Percentiles rank a stretch among this genome's conserved stretches.
phyloP scores from a whole-genome alignment of 2,113 vertebrate genomes.

The Corydoras sp. region DNA sequence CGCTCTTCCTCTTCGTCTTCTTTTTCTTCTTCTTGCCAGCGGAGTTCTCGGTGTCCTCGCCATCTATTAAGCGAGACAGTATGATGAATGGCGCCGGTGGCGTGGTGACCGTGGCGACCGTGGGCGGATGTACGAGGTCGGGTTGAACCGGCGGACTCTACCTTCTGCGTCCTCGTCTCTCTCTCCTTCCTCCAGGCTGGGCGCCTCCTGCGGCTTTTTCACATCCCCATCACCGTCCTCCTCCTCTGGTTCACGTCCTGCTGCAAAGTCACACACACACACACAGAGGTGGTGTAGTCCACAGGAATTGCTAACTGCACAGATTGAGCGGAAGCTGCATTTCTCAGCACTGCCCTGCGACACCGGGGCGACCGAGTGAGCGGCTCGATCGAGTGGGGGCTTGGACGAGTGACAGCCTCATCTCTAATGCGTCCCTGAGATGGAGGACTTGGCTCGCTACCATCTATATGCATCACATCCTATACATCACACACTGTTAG shows the following conservation, averaged over 20 bases:
- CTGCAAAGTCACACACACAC: slow-evolving; percentile 43
- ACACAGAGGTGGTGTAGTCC: slow-evolving; percentile 29
- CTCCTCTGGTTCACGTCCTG: slow-evolving; percentile 72
- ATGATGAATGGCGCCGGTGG: neutral
- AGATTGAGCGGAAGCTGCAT: slow-evolving; percentile 23
- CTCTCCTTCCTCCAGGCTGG: slow-evolving; percentile 81
- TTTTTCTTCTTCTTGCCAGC: slow-evolving; percentile 65
- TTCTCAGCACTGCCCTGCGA: neutral
- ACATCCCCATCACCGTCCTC: slow-evolving; percentile 70
- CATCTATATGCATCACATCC: slow-evolving; percentile 9
- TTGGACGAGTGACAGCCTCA: slow-evolving; percentile 17
- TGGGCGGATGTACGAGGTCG: too few species aligned
- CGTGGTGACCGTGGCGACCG: too few species aligned
- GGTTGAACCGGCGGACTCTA: neutral
- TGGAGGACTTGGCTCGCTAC: slow-evolving; percentile 23
- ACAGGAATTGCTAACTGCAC: slow-evolving; percentile 37
- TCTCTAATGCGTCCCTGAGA: slow-evolving; percentile 26
- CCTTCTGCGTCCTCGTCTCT: slow-evolving; percentile 81
- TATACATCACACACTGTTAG: slow-evolving; percentile 16
- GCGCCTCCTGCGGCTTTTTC: slow-evolving; percentile 80
- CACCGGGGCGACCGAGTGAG: neutral
- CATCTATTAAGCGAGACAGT: slow-evolving; percentile 50
- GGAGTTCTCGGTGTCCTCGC: slow-evolving; percentile 58
- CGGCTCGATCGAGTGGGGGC: slow-evolving; percentile 10
- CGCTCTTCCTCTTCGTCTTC: slow-evolving; percentile 66